Base-by-base conservation (phyloP, 2,113 vertebrate species). In the Callaeas wilsoni region DNA sequence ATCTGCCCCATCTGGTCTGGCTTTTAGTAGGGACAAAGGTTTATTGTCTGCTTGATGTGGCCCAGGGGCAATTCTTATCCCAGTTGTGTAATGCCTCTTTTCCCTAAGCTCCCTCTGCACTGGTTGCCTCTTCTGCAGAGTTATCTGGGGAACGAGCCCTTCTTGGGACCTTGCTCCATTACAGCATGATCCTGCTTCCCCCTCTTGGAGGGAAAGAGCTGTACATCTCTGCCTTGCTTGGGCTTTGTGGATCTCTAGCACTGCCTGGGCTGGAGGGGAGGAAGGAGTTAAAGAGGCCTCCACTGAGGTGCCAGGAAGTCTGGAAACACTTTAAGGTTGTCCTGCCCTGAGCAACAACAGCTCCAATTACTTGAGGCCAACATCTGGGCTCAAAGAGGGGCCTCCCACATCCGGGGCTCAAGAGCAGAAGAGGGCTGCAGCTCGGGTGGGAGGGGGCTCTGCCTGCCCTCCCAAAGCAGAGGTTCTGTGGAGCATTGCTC, bases 261-360 rank as follows among this genome's bases (percentile, higher is more conserved):
- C 39, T 33, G 0, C 33, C 3, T 1, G 11, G 29, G 41, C 71
- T 56, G 63, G 25, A 76, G 82, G 93, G 35, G 19, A 97, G 86
- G 96, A 96, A 96, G 41, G 95, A 87, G 95, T 97, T 97, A 96
- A 97, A 78, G 60, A 87, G 89, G 96, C 91, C 83, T 79, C 94
- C 1, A 4, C 41, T 17, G 85, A 91, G 82, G 78, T 89, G 92
- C 87, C 75, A 30, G 75, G 83, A 95, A 92, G 93, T 97, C 96
- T 96, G 95, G 95, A 94, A 97, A 64, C 7, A 6, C 44, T 96
- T 93, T 74, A 84, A 93, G 86, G 71, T 93, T 87, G 88, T 82
- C 26, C 74, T 93, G 85, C 94, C 84, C 73, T 32, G 50, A 89
- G 82, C 50, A 65, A 74, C 37, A 84, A n/a, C 84, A 62, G 92